phyloP scores from a whole-genome alignment of 2,113 vertebrate species.

The Erythrocebus patas region DNA sequence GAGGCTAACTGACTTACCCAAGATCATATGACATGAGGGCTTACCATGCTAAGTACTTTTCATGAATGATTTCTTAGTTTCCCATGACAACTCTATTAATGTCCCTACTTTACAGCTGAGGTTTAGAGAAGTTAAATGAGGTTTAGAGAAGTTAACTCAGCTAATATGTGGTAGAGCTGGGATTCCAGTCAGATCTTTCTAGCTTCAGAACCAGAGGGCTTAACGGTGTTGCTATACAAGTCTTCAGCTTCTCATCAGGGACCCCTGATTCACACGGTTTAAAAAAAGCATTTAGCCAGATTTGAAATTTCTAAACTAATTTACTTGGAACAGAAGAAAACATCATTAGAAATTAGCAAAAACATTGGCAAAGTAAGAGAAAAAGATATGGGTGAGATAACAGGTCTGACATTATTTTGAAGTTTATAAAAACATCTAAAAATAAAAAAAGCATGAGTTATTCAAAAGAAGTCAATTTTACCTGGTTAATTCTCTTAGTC shows the following conservation, averaged over 20 bases:
- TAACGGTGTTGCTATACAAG: neutral
- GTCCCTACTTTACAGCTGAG: neutral
- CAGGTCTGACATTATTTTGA: neutral
- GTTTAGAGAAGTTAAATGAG: neutral
- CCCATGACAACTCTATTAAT: neutral
- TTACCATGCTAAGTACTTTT: neutral
- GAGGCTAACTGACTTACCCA: neutral
- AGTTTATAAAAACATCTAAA: neutral
- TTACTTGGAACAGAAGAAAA: slow-evolving; percentile 20
- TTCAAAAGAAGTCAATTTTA: slow-evolving; percentile 60
- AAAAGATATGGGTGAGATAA: neutral
- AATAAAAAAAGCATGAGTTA: neutral
- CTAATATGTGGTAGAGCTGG: neutral
- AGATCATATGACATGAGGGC: neutral
- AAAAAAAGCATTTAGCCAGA: neutral
- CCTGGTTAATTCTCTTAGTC: slow-evolving; percentile 87
- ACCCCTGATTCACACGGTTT: neutral
- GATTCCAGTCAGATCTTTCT: neutral
- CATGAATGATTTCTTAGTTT: neutral
- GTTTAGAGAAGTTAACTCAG: neutral
- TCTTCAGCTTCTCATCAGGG: neutral
- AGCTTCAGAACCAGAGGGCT: neutral
- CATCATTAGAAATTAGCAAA: slow-evolving; percentile 25
- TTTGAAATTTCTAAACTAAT: slow-evolving; percentile 30
- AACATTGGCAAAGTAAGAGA: neutral